These are phyloP conservation scores for Herpailurus yagouaroundi DNA, from an alignment of 2,113 vertebrate species.

Conservation along the genomic window DNA sequence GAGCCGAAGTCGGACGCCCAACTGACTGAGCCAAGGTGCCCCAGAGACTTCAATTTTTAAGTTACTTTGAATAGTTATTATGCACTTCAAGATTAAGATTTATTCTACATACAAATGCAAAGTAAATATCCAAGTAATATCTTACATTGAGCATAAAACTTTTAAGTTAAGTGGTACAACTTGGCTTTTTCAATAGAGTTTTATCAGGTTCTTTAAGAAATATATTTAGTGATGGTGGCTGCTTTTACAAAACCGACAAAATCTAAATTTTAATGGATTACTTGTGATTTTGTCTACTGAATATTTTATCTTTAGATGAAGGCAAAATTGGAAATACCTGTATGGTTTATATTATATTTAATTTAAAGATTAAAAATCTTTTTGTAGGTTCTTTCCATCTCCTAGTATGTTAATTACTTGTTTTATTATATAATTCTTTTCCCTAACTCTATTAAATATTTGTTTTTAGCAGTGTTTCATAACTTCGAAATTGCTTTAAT, in stretches of 20 bases:
- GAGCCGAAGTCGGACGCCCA: too few species aligned
- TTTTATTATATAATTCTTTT: constrained; percentile 31
- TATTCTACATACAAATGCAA: not conserved
- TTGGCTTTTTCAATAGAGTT: not conserved
- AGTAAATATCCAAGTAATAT: not conserved
- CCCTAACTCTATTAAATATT: constrained; percentile 16
- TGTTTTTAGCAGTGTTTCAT: constrained; percentile 55
- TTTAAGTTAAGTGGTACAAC: not conserved
- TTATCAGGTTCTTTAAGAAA: constrained; percentile 1
- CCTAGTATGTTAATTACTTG: not conserved
- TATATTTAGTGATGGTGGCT: not conserved
- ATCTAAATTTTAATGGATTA: not conserved
- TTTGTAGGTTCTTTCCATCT: not conserved
- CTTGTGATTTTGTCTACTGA: not conserved
- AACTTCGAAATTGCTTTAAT: constrained; percentile 52
- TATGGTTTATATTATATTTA: not conserved
- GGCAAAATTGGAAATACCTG: not conserved
- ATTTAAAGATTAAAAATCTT: not conserved
- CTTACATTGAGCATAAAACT: not conserved
- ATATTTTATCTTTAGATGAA: not conserved
- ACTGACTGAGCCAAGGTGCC: not conserved
- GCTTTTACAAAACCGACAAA: not conserved
- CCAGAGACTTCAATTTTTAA: not conserved
- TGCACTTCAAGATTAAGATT: not conserved
- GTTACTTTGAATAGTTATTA: not conserved